Percentiles rank a stretch among this genome's conserved stretches.
These are phyloP conservation scores for Aleadryas rufinucha DNA, from an alignment of 2,113 vertebrate genomes.

Conservation along the genomic window DNA sequence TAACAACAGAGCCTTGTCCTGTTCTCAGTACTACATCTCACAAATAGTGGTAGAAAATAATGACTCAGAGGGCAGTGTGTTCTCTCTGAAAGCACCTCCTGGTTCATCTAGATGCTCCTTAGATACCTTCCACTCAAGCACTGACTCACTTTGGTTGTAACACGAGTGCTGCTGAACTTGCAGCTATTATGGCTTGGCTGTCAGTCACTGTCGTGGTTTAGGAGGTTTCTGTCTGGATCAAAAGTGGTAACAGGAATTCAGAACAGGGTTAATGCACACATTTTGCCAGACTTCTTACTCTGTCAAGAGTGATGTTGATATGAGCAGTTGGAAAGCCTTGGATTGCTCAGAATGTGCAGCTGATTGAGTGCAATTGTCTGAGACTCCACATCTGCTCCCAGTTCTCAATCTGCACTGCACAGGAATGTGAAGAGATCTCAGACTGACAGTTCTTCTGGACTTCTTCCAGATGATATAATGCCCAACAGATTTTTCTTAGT, in stretches of 20 bases:
- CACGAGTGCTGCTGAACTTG: background rate
- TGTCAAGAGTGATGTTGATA: background rate
- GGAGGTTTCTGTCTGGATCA: background rate
- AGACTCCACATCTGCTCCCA: background rate
- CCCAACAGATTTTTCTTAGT: background rate
- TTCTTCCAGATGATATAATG: background rate
- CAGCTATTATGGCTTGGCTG: background rate
- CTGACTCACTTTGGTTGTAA: background rate
- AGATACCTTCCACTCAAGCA: background rate
- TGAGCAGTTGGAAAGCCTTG: background rate
- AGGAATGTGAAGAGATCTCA: background rate
- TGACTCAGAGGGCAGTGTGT: background rate
- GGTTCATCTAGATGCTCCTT: background rate
- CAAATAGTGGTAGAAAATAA: background rate
- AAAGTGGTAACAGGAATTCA: background rate
- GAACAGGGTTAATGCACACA: background rate
- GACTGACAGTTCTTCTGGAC: background rate
- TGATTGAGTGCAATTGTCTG: background rate
- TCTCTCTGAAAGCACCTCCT: slow-evolving; percentile 13
- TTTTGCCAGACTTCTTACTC: background rate
- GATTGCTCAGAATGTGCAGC: background rate
- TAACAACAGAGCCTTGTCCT: background rate
- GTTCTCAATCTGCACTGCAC: background rate
- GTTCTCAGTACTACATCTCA: background rate
- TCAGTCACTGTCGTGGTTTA: background rate